Conservation (phyloP, 2,113 vertebrate species). For the Tenrec ecaudatus region DNA sequence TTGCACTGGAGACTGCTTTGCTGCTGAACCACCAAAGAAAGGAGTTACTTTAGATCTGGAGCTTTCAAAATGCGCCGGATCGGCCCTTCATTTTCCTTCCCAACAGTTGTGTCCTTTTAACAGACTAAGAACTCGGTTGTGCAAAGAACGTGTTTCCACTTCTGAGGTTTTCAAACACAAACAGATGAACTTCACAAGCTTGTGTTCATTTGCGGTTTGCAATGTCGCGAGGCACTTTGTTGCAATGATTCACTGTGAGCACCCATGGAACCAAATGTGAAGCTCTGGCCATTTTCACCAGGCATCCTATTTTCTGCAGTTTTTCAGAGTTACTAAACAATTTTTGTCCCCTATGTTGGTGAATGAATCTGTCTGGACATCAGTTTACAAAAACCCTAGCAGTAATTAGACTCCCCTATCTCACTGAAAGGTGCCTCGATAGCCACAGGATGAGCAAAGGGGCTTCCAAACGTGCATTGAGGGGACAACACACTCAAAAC, state of each 20-base stretch:
- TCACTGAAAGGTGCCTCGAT: neutral
- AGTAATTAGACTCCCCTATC: neutral
- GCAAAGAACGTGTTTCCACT: neutral
- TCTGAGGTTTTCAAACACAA: neutral
- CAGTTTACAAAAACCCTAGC: neutral
- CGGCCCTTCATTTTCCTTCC: neutral
- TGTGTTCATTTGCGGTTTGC: conserved; percentile 14
- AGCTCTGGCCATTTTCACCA: neutral
- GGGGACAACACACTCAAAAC: neutral
- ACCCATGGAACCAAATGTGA: conserved; percentile 10
- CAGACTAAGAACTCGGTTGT: neutral
- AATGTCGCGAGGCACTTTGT: neutral
- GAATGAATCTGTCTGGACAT: neutral
- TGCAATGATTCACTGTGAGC: neutral
- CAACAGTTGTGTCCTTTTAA: neutral
- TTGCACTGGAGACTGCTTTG: no score
- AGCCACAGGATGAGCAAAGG: conserved; percentile 21
- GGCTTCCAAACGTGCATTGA: conserved; percentile 31
- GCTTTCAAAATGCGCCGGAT: neutral
- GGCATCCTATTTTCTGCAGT: neutral
- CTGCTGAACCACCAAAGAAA: neutral
- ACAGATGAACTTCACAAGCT: neutral
- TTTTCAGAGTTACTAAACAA: neutral
- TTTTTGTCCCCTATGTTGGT: neutral
- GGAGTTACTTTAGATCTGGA: conserved; percentile 16